Evolutionary conservation across 2,888 invertebrate genomes (phyloP).

Genomic region (Chrysolina haemoptera): DNA sequence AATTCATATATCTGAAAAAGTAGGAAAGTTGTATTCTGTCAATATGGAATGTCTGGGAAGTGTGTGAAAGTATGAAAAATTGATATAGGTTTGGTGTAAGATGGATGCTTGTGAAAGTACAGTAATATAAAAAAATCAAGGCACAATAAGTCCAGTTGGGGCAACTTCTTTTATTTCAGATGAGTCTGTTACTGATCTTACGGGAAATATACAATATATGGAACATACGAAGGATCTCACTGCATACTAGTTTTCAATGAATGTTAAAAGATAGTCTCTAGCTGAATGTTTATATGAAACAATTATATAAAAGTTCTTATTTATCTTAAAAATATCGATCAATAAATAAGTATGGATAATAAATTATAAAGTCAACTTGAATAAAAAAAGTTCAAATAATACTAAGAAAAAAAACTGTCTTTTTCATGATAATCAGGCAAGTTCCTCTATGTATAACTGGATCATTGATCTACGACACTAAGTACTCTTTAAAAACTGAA

Average conservation of each 20-base stretch:
- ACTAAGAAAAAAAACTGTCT: background rate
- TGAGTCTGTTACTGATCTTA: too few relatives aligned
- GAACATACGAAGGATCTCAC: too few relatives aligned
- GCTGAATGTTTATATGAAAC: too few relatives aligned
- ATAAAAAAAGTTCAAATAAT: background rate
- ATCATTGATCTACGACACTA: background rate
- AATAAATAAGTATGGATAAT: background rate
- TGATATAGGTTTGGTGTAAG: too few relatives aligned
- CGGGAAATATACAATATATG: too few relatives aligned
- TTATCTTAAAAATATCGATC: background rate
- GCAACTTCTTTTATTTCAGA: too few relatives aligned
- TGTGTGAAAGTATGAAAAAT: background rate
- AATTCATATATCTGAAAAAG: background rate
- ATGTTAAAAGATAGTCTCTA: too few relatives aligned
- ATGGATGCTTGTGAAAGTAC: too few relatives aligned
- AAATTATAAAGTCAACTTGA: background rate
- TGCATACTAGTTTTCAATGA: too few relatives aligned
- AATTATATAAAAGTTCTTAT: background rate
- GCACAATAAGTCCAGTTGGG: too few relatives aligned
- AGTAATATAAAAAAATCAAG: too few relatives aligned
- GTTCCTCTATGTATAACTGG: background rate
- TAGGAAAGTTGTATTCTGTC: background rate
- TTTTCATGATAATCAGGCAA: background rate
- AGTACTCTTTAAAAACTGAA: conserved; percentile 3
- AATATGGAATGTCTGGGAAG: background rate